These are phyloP conservation scores for Apodemia zela DNA, from an alignment of 2,888 invertebrate species.

Conservation along the genomic window DNA sequence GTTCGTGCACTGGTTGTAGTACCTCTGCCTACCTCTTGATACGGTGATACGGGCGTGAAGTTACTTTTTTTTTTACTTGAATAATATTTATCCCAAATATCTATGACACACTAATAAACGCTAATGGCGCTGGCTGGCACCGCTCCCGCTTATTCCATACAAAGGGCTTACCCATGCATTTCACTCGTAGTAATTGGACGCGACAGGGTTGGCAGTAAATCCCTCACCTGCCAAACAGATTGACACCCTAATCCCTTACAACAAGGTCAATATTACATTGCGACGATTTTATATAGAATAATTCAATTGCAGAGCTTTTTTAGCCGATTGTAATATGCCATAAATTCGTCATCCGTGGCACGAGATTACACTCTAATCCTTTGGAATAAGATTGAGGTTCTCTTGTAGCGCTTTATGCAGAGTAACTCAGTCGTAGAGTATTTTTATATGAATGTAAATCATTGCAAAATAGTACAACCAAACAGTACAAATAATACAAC, in stretches of 20 bases:
- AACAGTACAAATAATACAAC: no score
- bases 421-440: not conserved
- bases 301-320: slow-evolving; percentile 18
- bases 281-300: slow-evolving; percentile 9
- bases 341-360: not conserved
- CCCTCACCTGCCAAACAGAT: slow-evolving; percentile 18
- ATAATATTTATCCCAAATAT: no score
- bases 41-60: no score
- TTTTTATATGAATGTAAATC: not conserved
- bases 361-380: not conserved
- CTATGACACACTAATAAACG: no score
- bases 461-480: not conserved
- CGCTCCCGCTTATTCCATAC: slow-evolving; percentile 16
- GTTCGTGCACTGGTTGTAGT: no score
- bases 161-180: not conserved
- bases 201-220: slow-evolving; percentile 17
- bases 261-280: slow-evolving; percentile 17
- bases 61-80: no score
- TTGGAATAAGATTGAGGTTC: not conserved
- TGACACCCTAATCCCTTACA: slow-evolving; percentile 21
- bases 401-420: not conserved
- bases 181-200: slow-evolving; percentile 16
- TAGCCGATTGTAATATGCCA: slow-evolving; percentile 12
- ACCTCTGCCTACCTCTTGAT: no score
- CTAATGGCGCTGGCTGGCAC: no score